Evolutionary conservation across 2,113 vertebrate genomes (phyloP).

Genomic region (Lanius collurio): DNA sequence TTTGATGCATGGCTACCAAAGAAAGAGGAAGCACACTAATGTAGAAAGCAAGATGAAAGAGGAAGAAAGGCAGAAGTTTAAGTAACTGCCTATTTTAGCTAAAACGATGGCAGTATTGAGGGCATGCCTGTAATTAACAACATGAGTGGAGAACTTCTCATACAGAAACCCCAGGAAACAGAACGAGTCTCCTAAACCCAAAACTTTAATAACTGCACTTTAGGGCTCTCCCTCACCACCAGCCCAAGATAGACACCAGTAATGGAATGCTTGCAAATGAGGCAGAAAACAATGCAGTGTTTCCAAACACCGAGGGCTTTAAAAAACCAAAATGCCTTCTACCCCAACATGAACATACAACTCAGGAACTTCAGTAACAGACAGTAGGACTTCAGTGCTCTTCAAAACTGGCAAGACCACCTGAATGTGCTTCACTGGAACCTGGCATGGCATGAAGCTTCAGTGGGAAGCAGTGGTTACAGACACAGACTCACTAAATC

Average conservation of each 20-base stretch:
- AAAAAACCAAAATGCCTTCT: background rate
- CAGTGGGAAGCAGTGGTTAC: background rate
- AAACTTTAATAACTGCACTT: background rate
- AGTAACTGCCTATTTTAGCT: background rate
- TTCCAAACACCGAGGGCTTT: background rate
- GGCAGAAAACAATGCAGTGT: background rate
- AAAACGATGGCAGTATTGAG: rapidly evolving
- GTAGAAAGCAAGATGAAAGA: constrained; percentile 4
- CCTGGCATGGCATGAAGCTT: rapidly evolving
- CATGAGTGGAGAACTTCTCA: background rate
- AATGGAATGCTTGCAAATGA: background rate
- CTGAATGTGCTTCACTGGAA: background rate
- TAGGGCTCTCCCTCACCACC: background rate
- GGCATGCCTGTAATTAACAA: background rate
- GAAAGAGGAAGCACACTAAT: constrained; percentile 24
- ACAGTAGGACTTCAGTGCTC: background rate
- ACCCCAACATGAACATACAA: background rate
- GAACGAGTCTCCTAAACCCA: background rate
- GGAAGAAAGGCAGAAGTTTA: background rate
- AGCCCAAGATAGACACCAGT: background rate
- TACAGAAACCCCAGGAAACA: background rate
- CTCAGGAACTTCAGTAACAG: background rate
- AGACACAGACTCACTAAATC: background rate
- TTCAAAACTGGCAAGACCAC: background rate
- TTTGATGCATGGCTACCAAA: background rate